Base-by-base conservation (phyloP, 2,797 vertebrate genomes). In the Austrolebias charrua region DNA sequence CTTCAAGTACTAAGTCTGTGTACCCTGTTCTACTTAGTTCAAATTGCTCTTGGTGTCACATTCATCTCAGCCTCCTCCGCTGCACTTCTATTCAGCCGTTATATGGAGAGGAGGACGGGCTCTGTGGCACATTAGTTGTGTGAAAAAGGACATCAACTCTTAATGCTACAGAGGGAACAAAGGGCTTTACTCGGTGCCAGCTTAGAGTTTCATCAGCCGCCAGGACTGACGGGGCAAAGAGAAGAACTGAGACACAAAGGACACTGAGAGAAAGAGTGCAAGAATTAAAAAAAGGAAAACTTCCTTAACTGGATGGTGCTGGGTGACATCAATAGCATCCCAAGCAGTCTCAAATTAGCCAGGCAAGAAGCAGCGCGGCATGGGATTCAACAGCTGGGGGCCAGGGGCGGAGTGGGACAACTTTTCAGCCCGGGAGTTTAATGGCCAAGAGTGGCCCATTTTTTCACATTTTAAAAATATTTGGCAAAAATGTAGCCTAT, bases 281-380 rank as follows among this genome's bases (percentile, higher is more conserved):
- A 58, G 63, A 77, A 61, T 54, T 15, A 59, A 67, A 38, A 53
- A 56, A 67, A 47, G 19, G 4, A 63, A 76, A 81, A 83, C 83
- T 82, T 87, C 74, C 81, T 83, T 80, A 80, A 67, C 56, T 59
- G 55, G 74, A 79, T 66, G 55, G 73, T 60, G 71, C 66, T 60
- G 74, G 69, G 67, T 80, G 82, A 82, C 85, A 87, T 86, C 81
- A 84, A 79, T 78, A 82, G 87, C 84, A 86, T 84, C 83, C 78
- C 80, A 83, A 88, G 82, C 83, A 88, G 85, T 76, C 78, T 73
- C 88, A 89, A 89, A 90, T 90, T 84, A 88, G 80, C 76, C 13
- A 40, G 69, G 76, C 58, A 63, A 79, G 78, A 67, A 73, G 75
- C 75, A 2, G 58, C 68, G 3, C 83, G 71, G 86, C 86, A 87